These are phyloP conservation scores for Parnassius orleans DNA, from an alignment of 2,888 invertebrate species.

Conservation along the genomic window DNA sequence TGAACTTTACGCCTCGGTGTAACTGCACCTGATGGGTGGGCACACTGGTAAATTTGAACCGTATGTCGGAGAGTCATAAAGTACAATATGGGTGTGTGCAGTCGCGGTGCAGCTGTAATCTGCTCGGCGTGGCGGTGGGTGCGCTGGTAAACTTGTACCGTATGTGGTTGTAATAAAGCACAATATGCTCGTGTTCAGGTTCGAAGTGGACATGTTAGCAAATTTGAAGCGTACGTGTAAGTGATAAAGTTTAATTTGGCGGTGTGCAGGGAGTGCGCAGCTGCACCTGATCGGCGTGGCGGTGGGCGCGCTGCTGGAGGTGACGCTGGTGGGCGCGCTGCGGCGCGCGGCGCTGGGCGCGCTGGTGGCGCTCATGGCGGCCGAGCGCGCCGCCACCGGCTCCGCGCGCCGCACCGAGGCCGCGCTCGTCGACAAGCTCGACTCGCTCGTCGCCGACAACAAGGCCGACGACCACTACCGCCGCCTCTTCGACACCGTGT, in stretches of 20 bases:
- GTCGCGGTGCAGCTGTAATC: conserved; percentile 75
- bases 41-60: too few species aligned
- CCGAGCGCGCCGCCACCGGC: conserved; percentile 90
- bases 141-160: too few species aligned
- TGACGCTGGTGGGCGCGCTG: conserved; percentile 94
- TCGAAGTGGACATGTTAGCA: too few species aligned
- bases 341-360: conserved; percentile 95
- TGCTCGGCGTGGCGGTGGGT: too few species aligned
- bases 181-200: too few species aligned
- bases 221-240: too few species aligned
- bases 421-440: conserved; percentile 95
- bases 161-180: too few species aligned
- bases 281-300: conserved; percentile 94
- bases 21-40: too few species aligned
- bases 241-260: not conserved
- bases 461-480: conserved; percentile 97
- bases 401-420: conserved; percentile 95
- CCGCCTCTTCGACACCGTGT: conserved; percentile 97
- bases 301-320: conserved; percentile 96
- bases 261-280: conserved; percentile 87
- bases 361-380: conserved; percentile 97
- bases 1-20: too few species aligned
- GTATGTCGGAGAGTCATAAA: too few species aligned
- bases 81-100: conserved; percentile 47
- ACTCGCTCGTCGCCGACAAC: conserved; percentile 94